Evolutionary conservation across 2,797 vertebrate species (phyloP).

Genomic region (Siniperca scherzeri): DNA sequence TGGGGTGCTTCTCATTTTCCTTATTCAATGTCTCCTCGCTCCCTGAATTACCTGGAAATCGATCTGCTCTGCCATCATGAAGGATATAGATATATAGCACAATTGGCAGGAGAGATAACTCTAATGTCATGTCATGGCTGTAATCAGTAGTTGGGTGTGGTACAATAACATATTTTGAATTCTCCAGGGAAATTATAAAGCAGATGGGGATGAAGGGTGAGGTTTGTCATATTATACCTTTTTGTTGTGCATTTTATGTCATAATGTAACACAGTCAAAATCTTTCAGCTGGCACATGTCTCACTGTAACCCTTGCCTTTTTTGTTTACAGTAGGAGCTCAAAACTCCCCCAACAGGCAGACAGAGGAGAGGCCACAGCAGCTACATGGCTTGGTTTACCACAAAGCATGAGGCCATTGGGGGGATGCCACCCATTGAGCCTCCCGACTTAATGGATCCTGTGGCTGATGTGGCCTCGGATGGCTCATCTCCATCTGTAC

Average conservation of each 20-base stretch:
- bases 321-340: no score
- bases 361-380: background rate
- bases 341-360: no score
- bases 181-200: background rate
- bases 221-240: no score
- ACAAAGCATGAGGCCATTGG: no score
- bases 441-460: background rate
- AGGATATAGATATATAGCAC: background rate
- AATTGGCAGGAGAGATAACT: background rate
- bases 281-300: no score
- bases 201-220: no score
- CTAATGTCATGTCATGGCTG: background rate
- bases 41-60: no score
- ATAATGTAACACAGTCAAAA: no score
- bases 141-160: background rate
- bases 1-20: background rate
- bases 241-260: no score
- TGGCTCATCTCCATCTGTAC: background rate
- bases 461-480: background rate
- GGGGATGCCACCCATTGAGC: no score
- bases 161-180: background rate
- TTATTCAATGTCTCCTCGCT: background rate
- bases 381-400: background rate
- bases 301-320: no score
- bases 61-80: background rate